phyloP scores from a whole-genome alignment of 1,140 invertebrate genomes.

The Diprion similis region DNA sequence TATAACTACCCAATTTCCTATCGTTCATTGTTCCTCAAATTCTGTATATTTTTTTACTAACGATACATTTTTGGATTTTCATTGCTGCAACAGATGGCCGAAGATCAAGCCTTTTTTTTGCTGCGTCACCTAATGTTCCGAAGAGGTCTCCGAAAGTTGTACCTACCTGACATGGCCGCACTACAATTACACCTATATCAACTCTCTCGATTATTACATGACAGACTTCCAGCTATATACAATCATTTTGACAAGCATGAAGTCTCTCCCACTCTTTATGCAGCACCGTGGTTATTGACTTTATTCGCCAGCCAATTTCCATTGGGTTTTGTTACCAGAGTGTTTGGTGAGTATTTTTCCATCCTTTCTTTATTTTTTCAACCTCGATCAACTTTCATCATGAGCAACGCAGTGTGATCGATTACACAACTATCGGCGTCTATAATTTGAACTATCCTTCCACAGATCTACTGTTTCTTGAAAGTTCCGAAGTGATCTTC shows the following conservation, averaged over 20 bases:
- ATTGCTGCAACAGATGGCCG: conserved; percentile 77
- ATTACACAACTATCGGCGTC: neutral
- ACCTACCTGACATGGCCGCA: conserved; percentile 92
- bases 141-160: conserved; percentile 84
- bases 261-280: conserved; percentile 91
- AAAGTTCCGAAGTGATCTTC: conserved; percentile 89
- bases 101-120: conserved; percentile 86
- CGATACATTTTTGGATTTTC: conserved; percentile 13
- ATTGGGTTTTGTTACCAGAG: conserved; percentile 91
- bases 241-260: conserved; percentile 89
- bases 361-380: conserved; percentile 14
- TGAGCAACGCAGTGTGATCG: neutral
- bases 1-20: neutral
- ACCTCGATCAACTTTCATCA: conserved; percentile 9
- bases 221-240: conserved; percentile 85
- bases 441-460: conserved; percentile 39
- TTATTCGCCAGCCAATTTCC: conserved; percentile 96
- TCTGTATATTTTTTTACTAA: conserved; percentile 8
- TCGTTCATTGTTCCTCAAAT: conserved; percentile 19
- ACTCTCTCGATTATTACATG: conserved; percentile 88
- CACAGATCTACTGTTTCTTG: conserved; percentile 88
- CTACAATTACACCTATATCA: conserved; percentile 94
- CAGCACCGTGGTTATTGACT: conserved; percentile 95
- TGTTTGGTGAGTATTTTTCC: conserved; percentile 78
- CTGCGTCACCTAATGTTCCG: conserved; percentile 91